Evolutionary conservation across 2,888 invertebrate genomes (phyloP).

Genomic region (Thyatira batis): DNA sequence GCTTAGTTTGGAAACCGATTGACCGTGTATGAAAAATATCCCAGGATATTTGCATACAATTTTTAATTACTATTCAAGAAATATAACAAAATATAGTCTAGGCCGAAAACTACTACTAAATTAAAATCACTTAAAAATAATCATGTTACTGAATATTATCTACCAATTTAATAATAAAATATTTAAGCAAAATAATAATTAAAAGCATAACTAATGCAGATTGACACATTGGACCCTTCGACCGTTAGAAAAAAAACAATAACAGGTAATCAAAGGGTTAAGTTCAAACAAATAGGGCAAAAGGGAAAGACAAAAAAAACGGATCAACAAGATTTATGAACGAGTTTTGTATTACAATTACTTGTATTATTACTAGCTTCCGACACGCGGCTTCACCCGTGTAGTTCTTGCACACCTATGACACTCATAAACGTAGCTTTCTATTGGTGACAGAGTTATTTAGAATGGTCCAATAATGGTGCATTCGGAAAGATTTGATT

Average conservation of each 20-base stretch:
- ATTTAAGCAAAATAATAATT: conserved; percentile 51
- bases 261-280: conserved; percentile 78
- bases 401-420: too few relatives aligned
- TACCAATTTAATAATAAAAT: conserved; percentile 10
- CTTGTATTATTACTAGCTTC: neutral
- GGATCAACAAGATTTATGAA: conserved; percentile 56
- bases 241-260: conserved; percentile 42
- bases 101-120: too few relatives aligned
- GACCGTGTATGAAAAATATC: too few relatives aligned
- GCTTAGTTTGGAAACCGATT: too few relatives aligned
- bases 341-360: conserved; percentile 49
- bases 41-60: too few relatives aligned
- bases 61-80: too few relatives aligned
- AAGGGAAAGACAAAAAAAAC: conserved; percentile 53
- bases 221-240: conserved; percentile 66
- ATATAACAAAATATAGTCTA: too few relatives aligned
- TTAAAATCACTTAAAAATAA: conserved; percentile 15
- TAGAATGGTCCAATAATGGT: too few relatives aligned
- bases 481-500: too few relatives aligned
- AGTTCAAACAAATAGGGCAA: conserved; percentile 53
- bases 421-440: too few relatives aligned
- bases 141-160: conserved; percentile 10
- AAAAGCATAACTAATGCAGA: conserved; percentile 54
- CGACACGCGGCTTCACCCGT: too few relatives aligned
- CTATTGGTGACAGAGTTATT: too few relatives aligned